Evolutionary conservation across 1,140 invertebrate genomes (phyloP), one percentile per base, ranked within the genome.

Genomic region (Caerostris darwini): DNA sequence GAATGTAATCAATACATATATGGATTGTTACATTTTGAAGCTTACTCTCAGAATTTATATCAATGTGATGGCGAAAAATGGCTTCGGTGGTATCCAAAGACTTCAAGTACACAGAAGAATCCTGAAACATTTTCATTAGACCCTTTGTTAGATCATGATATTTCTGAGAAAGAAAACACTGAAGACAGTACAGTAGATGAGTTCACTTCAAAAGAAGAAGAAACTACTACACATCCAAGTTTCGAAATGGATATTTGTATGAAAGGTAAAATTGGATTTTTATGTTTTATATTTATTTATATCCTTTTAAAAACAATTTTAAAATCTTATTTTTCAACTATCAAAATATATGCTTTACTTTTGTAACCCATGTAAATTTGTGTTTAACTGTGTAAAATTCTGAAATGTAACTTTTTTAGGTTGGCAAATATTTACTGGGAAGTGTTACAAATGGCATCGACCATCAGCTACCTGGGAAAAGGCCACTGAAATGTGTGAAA

Each of bases 51-150:
- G 58, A 59, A 34, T 34, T 85, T 94, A 50, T 93, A 64, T 59
- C 83, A 93, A 56, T 94, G 94, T 93, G 86, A 94, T 93, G 94
- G 94, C 5, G 64, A 86, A n/a, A 81, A 94, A 7, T 94, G 94
- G 94, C 19, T 89, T 8, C 94, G 57, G 5, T 94, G 94, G 94
- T 17, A 59, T 59, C 83, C 88, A 69, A 56, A 77, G 17, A 7
- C 7, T 82, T 59, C 56, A 56, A 85, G 61, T 67, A 54, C 77
- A 7, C 12, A 53, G 56, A 56, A 14, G 56, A 57, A 83, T 85
- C 2, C 19, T 10, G 69, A 57, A 59, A 89, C 17, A 59, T n/a
- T 19, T 3, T 77, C 67, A 59, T 53, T 77, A n/a, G 17, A 85
- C 58, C 17, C 83, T 10, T 59, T 57, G 5, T n/a, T 58, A 10